Base-by-base conservation (phyloP, 2,113 vertebrate genomes). In the Antennarius striatus region DNA sequence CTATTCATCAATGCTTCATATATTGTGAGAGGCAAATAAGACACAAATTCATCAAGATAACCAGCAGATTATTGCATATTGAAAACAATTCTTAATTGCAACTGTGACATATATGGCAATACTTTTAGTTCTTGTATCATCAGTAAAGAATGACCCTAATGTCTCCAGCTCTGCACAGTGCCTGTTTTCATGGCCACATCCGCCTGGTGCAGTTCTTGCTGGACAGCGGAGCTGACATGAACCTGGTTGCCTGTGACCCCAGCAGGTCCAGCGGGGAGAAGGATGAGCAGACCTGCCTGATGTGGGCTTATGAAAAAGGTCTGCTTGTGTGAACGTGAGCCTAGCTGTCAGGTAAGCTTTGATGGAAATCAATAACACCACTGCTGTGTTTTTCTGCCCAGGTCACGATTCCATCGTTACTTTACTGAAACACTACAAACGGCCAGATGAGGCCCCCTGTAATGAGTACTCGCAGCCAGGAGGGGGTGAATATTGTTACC, bases 291-390 rank as follows among this genome's bases (percentile, higher is more conserved):
- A 99, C 96, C 0, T 98, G 96, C 69, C 90, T 98, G 76, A 99
- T 99, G 98, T 98, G 97, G 98, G 96, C 98, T 42, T 98, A 98
- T 67, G 97, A 98, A 75, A 98, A 96, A 96, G 97, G 96, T 96
- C 10, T 16, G 90, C 46, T 15, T 1, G 11, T 11, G 13, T 6
- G 4, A 47, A 3, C 15, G 15, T n/a, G 17, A 56, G 32, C 32
- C 45, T 0, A 2, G 0, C 16, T 54, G 12, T 56, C 10, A 15
- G 16, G 65, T 40, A 42, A 46, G 17, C 36, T 42, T 1, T 5
- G n/a, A n/a, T 42, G 39, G 59, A 57, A 39, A 10, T 8, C 10
- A 6, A 10, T 16, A 4, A 39, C 29, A 3, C 3, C 7, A 1
- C 17, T 42, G n/a, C 53, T 69, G 3, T 55, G 59, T 75, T 75